phyloP scores from a whole-genome alignment of 2,888 invertebrate species.

The Epicampocera succincta region DNA sequence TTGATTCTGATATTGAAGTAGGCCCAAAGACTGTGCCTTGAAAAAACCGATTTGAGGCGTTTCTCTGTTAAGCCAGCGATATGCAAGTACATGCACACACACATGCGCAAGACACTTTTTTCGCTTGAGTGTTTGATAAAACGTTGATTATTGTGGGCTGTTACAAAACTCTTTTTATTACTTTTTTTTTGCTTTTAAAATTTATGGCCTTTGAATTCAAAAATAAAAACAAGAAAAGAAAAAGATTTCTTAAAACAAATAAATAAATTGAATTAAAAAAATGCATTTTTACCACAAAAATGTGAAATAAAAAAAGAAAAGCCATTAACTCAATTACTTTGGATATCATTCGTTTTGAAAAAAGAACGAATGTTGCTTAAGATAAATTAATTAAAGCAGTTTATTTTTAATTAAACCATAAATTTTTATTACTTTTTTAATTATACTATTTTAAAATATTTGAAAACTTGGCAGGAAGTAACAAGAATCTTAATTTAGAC shows the following conservation, averaged over 20 bases:
- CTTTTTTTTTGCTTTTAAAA: constrained; percentile 57
- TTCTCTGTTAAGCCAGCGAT: no score
- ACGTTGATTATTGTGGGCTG: constrained; percentile 63
- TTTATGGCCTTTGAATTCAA: constrained; percentile 57
- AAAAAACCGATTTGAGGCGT: no score
- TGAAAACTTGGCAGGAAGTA: constrained; percentile 11
- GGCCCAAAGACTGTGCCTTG: no score
- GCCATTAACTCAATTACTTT: constrained; percentile 44
- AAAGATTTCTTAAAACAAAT: constrained; percentile 31
- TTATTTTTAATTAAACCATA: constrained; percentile 34
- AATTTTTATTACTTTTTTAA: constrained; percentile 27
- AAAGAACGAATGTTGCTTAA: constrained; percentile 1
- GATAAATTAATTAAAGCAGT: constrained; percentile 37
- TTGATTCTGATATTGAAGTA: no score
- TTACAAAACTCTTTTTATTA: constrained; percentile 40
- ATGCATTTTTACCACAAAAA: constrained; percentile 43
- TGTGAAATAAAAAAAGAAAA: constrained; percentile 27
- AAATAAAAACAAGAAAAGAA: constrained; percentile 5
- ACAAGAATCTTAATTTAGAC: constrained; percentile 3
- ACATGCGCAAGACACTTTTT: constrained; percentile 6
- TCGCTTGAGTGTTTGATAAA: constrained; percentile 27
- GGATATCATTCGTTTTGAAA: constrained; percentile 28
- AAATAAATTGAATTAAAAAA: constrained; percentile 52
- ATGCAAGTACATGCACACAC: background rate
- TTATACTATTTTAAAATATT: constrained; percentile 2